A percentile compares a stretch with the other conserved stretches of the same genome.
phyloP scores from a whole-genome alignment of 2,113 vertebrate species.

The Ammodytes dubius region DNA sequence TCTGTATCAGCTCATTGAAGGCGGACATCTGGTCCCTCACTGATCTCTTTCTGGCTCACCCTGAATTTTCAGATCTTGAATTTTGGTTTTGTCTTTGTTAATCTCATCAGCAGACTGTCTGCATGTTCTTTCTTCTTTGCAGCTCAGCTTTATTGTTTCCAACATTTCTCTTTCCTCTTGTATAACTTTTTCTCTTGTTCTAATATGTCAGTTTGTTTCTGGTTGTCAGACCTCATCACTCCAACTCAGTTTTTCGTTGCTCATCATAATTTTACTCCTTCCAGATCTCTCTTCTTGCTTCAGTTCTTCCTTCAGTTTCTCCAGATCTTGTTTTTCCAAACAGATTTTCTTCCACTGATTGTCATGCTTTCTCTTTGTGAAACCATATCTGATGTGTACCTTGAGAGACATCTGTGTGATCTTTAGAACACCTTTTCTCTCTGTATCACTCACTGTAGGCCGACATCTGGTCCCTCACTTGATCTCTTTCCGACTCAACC shows the following conservation, averaged over 20 bases:
- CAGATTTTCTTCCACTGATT: background rate
- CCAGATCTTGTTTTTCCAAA: background rate
- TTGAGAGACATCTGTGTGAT: no score
- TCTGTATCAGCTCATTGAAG: background rate
- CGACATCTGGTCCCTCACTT: background rate
- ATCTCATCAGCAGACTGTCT: constrained; percentile 1
- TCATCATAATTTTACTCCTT: background rate
- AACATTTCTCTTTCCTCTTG: background rate
- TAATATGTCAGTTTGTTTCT: constrained; percentile 1
- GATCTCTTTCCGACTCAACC: no score
- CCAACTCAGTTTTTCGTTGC: background rate
- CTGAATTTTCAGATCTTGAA: background rate
- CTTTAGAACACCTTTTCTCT: background rate
- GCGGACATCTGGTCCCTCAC: background rate
- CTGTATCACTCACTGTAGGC: background rate
- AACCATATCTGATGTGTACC: background rate
- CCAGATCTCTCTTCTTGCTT: background rate
- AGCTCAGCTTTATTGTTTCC: background rate
- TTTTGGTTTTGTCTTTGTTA: background rate
- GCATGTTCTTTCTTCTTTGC: background rate
- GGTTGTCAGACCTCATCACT: constrained; percentile 6
- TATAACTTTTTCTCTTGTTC: background rate
- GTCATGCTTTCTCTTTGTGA: background rate
- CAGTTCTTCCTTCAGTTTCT: background rate
- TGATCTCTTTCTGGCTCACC: background rate